phyloP scores from a whole-genome alignment of 2,797 vertebrate genomes.

The Aphelocoma californica region DNA sequence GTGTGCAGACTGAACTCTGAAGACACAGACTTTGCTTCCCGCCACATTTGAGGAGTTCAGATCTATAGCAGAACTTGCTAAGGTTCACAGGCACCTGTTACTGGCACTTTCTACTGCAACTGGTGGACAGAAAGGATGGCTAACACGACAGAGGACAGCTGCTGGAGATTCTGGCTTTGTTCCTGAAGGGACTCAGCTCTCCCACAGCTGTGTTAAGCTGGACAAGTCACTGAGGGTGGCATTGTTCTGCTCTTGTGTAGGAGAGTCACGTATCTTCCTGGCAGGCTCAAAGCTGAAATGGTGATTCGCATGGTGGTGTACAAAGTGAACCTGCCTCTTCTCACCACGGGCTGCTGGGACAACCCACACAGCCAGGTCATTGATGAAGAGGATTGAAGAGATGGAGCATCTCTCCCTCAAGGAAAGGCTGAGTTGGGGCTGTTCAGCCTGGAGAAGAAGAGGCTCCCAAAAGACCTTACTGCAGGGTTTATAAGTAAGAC shows the following conservation, averaged over 20 bases:
- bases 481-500: background rate
- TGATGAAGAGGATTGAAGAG: background rate
- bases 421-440: background rate
- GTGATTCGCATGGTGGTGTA: background rate
- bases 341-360: background rate
- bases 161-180: background rate
- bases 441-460: background rate
- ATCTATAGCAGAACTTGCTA: background rate
- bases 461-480: background rate
- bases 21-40: background rate
- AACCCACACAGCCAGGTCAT: background rate
- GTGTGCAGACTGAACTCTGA: background rate
- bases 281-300: background rate
- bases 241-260: background rate
- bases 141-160: background rate
- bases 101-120: fast-evolving
- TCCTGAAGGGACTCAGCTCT: background rate
- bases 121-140: background rate
- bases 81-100: background rate
- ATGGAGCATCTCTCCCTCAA: background rate
- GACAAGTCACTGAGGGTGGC: background rate
- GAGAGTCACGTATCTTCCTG: background rate
- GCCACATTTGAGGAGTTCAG: background rate
- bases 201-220: background rate
- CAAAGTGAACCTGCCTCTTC: background rate